A percentile compares a stretch with the other conserved stretches of the same genome.
Evolutionary conservation across 2,797 vertebrate genomes (phyloP).

Genomic region (Betta splendens): DNA sequence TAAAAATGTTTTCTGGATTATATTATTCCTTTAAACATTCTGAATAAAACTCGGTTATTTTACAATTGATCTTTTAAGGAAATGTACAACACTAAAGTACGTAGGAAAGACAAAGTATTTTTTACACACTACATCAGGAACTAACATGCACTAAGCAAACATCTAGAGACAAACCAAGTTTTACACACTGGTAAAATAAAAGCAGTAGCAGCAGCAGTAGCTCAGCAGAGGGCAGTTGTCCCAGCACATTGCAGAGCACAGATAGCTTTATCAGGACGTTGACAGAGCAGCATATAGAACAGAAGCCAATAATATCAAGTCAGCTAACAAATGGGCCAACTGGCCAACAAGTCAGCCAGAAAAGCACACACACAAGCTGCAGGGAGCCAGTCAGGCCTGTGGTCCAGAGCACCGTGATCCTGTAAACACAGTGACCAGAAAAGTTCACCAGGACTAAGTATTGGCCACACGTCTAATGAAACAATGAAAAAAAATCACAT

Average conservation of each 20-base stretch:
- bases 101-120: not conserved
- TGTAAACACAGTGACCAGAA: slow-evolving; percentile 35
- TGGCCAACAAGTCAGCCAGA: slow-evolving; percentile 58
- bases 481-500: slow-evolving; percentile 20
- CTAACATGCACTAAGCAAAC: slow-evolving; percentile 13
- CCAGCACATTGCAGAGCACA: slow-evolving; percentile 63
- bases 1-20: not conserved
- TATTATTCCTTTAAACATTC: not conserved
- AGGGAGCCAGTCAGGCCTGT: slow-evolving; percentile 49
- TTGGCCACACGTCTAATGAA: slow-evolving; percentile 35
- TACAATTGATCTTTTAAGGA: too few species aligned
- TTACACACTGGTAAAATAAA: slow-evolving; percentile 50
- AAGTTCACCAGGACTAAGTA: slow-evolving; percentile 21
- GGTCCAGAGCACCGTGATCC: slow-evolving; percentile 35
- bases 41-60: not conserved
- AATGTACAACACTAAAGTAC: too few species aligned
- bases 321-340: slow-evolving; percentile 66
- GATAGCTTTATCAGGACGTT: slow-evolving; percentile 72
- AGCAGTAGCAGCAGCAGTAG: slow-evolving; percentile 41
- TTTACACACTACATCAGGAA: slow-evolving; percentile 19
- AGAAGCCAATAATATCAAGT: slow-evolving; percentile 71
- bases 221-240: slow-evolving; percentile 64
- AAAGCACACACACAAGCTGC: slow-evolving; percentile 48
- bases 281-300: slow-evolving; percentile 53
- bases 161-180: slow-evolving; percentile 15